Percentiles rank a stretch among this genome's conserved stretches.
These are phyloP conservation scores for Cygnus atratus DNA, from an alignment of 2,113 vertebrate genomes.

Conservation along the genomic window DNA sequence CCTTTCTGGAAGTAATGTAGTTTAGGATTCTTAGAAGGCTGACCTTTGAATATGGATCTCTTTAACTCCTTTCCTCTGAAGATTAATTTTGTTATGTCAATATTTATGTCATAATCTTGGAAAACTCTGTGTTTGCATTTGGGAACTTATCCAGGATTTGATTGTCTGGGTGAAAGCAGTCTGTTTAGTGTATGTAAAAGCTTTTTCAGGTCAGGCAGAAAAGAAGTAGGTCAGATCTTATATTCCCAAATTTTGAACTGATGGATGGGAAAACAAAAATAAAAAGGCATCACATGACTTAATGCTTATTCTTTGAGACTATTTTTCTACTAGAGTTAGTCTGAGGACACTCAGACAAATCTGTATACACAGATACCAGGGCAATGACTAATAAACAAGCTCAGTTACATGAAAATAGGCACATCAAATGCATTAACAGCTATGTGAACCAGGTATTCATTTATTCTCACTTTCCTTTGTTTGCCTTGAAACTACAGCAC, in stretches of 20 bases:
- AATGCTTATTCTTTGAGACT: not conserved
- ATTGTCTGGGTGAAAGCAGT: conserved; percentile 17
- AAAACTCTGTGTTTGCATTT: conserved; percentile 14
- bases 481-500: not conserved
- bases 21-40: not conserved
- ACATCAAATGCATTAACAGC: not conserved
- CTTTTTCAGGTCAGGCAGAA: conserved; percentile 35
- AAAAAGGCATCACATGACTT: not conserved
- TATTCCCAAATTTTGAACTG: conserved; percentile 24
- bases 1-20: not conserved
- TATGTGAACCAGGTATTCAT: not conserved
- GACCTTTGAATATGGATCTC: not conserved
- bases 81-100: conserved; percentile 25
- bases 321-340: conserved; percentile 2
- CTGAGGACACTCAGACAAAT: conserved; percentile 22
- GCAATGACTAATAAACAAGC: not conserved
- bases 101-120: conserved; percentile 18
- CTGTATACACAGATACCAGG: not conserved
- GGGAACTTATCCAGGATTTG: conserved; percentile 5
- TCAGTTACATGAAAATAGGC: not conserved
- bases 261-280: conserved; percentile 27
- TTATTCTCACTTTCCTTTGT: not conserved
- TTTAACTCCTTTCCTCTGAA: not conserved
- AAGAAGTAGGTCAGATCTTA: conserved; percentile 51
- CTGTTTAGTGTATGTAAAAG: not conserved